Conservation (phyloP, 2,113 vertebrate species). For the Alexandromys fortis region DNA sequence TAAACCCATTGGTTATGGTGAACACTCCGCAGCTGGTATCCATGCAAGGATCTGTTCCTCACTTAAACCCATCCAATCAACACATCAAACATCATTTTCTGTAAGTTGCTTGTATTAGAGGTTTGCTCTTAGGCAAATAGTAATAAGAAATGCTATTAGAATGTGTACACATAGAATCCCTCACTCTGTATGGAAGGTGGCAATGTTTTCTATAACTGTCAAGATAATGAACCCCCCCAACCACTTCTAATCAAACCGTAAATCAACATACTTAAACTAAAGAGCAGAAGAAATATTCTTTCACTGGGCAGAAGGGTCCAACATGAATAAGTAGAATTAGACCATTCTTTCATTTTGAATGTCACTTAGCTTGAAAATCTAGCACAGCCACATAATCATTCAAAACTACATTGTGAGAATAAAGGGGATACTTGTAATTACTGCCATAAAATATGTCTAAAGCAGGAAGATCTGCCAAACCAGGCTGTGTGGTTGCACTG, state of each 20-base stretch:
- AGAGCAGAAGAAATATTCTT: background rate
- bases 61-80: background rate
- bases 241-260: slow-evolving; percentile 51
- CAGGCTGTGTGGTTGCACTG: background rate
- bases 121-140: slow-evolving; percentile 24
- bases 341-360: slow-evolving; percentile 38
- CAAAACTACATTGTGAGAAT: background rate
- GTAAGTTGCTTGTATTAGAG: background rate
- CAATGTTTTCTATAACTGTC: background rate
- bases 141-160: background rate
- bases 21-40: background rate
- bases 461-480: background rate
- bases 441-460: background rate
- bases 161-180: background rate
- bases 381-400: background rate
- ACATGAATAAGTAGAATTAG: background rate
- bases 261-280: slow-evolving; percentile 38
- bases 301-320: background rate
- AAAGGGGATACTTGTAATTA: background rate
- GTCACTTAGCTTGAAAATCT: slow-evolving; percentile 42
- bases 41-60: background rate
- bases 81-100: background rate
- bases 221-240: background rate
- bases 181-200: background rate
- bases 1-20: background rate